Evolutionary conservation across 1,140 invertebrate species (phyloP).

Genomic region (Tetramorium simillimum): DNA sequence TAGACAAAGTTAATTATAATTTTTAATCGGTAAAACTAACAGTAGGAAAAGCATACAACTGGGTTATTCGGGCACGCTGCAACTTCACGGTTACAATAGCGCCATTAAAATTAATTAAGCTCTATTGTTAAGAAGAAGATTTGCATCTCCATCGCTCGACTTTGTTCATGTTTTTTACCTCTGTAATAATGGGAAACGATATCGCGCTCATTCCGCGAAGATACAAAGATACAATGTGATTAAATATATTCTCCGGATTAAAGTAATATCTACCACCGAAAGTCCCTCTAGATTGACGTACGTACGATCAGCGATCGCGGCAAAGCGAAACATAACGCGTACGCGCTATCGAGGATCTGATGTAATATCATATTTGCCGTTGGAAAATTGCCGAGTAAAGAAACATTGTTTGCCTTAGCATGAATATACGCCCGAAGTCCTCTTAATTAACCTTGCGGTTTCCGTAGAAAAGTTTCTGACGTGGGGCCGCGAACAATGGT

Average conservation of each 20-base stretch:
- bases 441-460: conserved; percentile 53
- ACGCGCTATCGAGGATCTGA: conserved; percentile 27
- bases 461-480: conserved; percentile 34
- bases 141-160: conserved; percentile 10
- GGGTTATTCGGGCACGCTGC: conserved; percentile 25
- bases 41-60: not conserved
- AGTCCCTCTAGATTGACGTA: conserved; percentile 10
- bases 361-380: conserved; percentile 28
- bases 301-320: not conserved
- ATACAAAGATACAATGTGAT: not conserved
- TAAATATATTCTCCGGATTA: conserved; percentile 28
- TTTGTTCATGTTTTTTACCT: not conserved
- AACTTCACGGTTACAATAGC: not conserved
- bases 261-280: not conserved
- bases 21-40: not conserved
- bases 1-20: conserved; percentile 8
- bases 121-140: conserved; percentile 23
- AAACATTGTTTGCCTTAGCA: conserved; percentile 40
- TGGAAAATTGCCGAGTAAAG: conserved; percentile 52
- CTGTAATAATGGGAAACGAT: conserved; percentile 17
- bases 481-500: conserved; percentile 17
- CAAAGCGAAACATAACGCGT: conserved; percentile 48
- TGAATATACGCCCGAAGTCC: conserved; percentile 29
- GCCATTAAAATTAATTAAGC: conserved; percentile 44
- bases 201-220: not conserved